phyloP scores from a whole-genome alignment of 2,113 vertebrate species.

The Leptobrachium ailaonicum region DNA sequence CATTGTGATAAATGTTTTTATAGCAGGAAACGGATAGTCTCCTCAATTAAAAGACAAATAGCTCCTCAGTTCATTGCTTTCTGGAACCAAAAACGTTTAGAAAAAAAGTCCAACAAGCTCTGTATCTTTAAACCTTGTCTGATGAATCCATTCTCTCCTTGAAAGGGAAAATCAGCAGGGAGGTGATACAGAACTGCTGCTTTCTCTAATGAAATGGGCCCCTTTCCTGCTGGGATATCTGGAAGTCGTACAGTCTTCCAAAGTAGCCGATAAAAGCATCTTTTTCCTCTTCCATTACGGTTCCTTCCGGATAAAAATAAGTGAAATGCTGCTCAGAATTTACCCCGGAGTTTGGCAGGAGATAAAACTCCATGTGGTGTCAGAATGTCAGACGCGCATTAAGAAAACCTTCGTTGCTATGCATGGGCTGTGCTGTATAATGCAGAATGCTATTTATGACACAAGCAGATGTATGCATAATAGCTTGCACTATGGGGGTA shows the following conservation, averaged over 20 bases:
- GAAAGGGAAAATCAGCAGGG: slow-evolving; percentile 24
- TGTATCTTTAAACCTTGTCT: slow-evolving; percentile 3
- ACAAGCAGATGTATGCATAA: slow-evolving; percentile 23
- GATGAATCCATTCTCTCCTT: slow-evolving; percentile 13
- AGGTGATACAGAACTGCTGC: not conserved
- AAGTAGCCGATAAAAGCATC: slow-evolving; percentile 23
- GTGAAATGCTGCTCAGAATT: slow-evolving; percentile 32
- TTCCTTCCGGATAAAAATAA: slow-evolving; percentile 29
- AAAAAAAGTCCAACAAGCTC: not conserved
- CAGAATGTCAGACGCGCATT: slow-evolving; percentile 8
- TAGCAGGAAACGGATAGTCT: no score
- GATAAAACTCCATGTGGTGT: slow-evolving; percentile 37
- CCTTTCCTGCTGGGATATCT: slow-evolving; percentile 16
- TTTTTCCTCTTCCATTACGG: slow-evolving; percentile 14
- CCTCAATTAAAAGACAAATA: no score
- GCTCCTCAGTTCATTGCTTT: no score
- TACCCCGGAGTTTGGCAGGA: slow-evolving; percentile 35
- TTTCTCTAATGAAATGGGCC: slow-evolving; percentile 18
- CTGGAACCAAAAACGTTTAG: not conserved
- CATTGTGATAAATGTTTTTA: no score
- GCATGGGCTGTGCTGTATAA: slow-evolving; percentile 4
- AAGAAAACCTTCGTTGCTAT: slow-evolving; percentile 18
- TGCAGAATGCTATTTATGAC: slow-evolving; percentile 19
- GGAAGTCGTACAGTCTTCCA: slow-evolving; percentile 24
- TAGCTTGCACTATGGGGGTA: slow-evolving; percentile 1